A percentile compares a stretch with the other conserved stretches of the same genome.
phyloP scores from a whole-genome alignment of 2,113 vertebrate species.

The Protomyctophum bolini region DNA sequence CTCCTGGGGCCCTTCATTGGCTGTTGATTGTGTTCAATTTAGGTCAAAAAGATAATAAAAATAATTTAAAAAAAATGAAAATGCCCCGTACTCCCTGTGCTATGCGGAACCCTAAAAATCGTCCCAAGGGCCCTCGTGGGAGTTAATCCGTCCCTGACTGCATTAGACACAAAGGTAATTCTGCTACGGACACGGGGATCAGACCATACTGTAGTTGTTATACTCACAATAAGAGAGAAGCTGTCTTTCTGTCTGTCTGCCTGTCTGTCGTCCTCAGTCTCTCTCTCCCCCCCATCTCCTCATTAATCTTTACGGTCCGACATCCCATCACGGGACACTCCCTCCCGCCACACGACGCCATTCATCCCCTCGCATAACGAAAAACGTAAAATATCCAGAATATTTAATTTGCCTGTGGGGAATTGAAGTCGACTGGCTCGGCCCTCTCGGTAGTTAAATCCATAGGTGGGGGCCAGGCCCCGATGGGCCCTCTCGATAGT shows the following conservation, averaged over 20 bases:
- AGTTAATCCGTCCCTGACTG: constrained; percentile 24
- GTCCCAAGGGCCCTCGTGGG: not conserved
- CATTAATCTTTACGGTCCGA: constrained; percentile 24
- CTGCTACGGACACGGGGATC: not conserved
- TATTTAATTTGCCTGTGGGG: constrained; percentile 40
- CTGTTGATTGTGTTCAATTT: too few species aligned
- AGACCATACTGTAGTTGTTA: not conserved
- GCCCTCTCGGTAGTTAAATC: constrained; percentile 32
- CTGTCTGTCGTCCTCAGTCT: not conserved
- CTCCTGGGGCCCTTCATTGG: too few species aligned
- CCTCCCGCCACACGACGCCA: constrained; percentile 28
- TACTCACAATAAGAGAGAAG: not conserved
- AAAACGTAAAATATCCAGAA: constrained; percentile 27
- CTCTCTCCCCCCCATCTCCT: not conserved
- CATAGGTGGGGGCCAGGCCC: too few species aligned
- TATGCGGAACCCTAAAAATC: too few species aligned
- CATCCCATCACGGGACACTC: constrained; percentile 32
- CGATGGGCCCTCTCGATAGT: constrained; percentile 21
- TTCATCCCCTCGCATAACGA: constrained; percentile 45
- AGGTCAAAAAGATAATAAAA: too few species aligned
- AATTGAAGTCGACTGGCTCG: constrained; percentile 49
- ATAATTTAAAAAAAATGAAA: too few species aligned
- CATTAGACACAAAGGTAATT: not conserved
- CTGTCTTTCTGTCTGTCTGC: too few species aligned
- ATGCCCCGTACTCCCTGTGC: too few species aligned